phyloP scores from a whole-genome alignment of 2,797 vertebrate species.

The Lepilemur septentrionalis region DNA sequence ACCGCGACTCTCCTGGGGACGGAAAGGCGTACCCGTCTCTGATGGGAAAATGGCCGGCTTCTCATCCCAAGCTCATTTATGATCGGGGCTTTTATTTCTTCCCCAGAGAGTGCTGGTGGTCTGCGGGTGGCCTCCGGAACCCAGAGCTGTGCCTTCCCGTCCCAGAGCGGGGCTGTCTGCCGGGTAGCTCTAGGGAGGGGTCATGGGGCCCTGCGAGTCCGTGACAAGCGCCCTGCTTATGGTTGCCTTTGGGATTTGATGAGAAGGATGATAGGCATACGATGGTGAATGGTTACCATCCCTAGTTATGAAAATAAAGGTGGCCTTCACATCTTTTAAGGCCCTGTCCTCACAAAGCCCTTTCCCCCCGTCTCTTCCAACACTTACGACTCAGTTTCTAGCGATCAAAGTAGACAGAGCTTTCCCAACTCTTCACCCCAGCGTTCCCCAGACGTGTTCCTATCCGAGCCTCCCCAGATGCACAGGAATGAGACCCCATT shows the following conservation, averaged over 20 bases:
- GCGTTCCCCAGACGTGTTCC: not conserved
- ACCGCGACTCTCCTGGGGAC: not conserved
- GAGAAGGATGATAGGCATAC: not conserved
- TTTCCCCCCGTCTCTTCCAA: not conserved
- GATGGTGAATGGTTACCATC: not conserved
- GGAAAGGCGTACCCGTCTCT: not conserved
- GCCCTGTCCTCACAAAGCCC: not conserved
- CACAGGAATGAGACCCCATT: not conserved
- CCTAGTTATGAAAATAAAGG: constrained; percentile 29
- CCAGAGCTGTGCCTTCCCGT: not conserved
- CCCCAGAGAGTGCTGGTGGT: constrained; percentile 59
- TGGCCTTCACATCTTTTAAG: not conserved
- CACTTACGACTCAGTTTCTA: not conserved
- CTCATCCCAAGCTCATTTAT: not conserved
- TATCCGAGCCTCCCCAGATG: not conserved
- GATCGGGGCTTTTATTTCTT: constrained; percentile 33
- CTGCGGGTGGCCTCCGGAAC: constrained; percentile 58
- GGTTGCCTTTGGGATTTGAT: not conserved
- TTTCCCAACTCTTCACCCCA: not conserved
- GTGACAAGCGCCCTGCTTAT: not conserved
- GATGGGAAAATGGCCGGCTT: not conserved
- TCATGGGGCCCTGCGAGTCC: not conserved
- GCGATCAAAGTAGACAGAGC: constrained; percentile 4
- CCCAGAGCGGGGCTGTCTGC: not conserved
- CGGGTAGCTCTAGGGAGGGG: not conserved